Evolutionary conservation across 2,113 vertebrate genomes (phyloP).

Genomic region (Mesitornis unicolor): DNA sequence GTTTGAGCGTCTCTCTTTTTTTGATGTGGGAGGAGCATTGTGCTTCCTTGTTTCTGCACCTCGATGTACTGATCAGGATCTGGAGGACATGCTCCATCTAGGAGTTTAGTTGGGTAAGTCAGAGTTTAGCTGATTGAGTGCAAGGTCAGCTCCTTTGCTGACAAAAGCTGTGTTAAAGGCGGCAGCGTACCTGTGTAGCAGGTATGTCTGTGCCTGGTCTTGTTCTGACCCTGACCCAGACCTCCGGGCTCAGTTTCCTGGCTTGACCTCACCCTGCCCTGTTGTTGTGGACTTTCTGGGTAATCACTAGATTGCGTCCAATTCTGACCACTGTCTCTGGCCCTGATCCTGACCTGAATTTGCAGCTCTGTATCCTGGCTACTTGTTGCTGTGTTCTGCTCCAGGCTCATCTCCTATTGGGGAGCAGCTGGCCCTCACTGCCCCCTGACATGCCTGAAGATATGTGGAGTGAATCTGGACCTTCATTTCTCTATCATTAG

Average conservation of each 20-base stretch:
- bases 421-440: background rate
- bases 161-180: background rate
- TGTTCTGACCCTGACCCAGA: background rate
- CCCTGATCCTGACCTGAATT: no score
- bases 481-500: background rate
- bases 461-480: background rate
- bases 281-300: background rate
- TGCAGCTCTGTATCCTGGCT: background rate
- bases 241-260: background rate
- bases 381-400: rapidly evolving
- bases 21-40: background rate
- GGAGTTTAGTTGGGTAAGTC: background rate
- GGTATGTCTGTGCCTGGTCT: background rate
- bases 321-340: no score
- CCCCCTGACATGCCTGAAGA: background rate
- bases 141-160: background rate
- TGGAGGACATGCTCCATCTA: background rate
- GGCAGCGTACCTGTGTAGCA: background rate
- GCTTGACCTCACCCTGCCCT: background rate
- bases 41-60: background rate
- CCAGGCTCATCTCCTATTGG: background rate
- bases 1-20: background rate
- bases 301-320: no score
- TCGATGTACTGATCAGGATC: background rate
- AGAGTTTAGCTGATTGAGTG: background rate